Evolutionary conservation across 2,113 vertebrate species (phyloP).

Genomic region (Dasyornis broadbenti): DNA sequence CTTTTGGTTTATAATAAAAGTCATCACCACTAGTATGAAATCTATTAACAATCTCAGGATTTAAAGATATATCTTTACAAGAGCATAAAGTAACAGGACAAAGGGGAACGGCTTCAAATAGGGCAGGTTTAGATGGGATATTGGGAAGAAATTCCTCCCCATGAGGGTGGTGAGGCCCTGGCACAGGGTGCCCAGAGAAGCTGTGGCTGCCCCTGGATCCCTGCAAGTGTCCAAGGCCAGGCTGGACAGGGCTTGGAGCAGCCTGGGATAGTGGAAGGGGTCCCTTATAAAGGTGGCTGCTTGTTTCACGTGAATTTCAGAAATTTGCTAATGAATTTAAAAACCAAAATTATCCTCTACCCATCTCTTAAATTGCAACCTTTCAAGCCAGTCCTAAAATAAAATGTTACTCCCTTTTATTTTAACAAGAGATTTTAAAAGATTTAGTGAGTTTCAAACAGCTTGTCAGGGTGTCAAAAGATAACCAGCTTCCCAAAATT

Average conservation of each 20-base stretch:
- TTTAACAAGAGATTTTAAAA: constrained; percentile 3
- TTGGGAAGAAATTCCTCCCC: neutral
- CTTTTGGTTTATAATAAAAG: neutral
- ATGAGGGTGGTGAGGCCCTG: fast-evolving
- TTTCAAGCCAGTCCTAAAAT: constrained; percentile 6
- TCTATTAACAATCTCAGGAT: neutral
- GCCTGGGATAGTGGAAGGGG: fast-evolving
- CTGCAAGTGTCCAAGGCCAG: neutral
- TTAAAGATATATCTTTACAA: neutral
- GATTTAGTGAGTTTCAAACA: constrained; percentile 1
- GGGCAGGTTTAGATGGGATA: neutral
- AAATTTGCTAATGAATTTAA: neutral
- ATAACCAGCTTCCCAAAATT: constrained; percentile 35
- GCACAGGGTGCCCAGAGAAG: neutral
- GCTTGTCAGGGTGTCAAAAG: constrained; percentile 49
- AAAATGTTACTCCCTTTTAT: constrained; percentile 13
- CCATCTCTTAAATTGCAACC: neutral
- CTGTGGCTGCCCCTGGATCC: neutral
- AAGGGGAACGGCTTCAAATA: neutral
- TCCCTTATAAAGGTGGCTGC: neutral
- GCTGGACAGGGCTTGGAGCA: neutral
- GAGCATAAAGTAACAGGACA: neutral
- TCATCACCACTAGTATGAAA: neutral
- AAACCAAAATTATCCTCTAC: neutral
- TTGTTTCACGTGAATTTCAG: neutral